phyloP scores from a whole-genome alignment of 2,888 invertebrate species.

The Metopia argyrocephala region DNA sequence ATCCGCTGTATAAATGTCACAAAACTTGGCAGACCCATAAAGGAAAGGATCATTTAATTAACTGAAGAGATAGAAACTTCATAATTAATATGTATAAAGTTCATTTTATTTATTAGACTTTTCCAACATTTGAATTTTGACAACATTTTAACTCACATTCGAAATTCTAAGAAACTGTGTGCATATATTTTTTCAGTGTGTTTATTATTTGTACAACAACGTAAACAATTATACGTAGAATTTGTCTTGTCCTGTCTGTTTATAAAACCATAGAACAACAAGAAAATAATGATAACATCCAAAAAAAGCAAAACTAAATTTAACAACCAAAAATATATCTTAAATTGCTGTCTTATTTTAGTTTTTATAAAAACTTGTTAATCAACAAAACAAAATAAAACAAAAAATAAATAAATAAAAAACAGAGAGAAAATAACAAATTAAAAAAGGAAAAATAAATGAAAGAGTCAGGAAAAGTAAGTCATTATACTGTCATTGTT shows the following conservation, averaged over 20 bases:
- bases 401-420: slow-evolving; percentile 4
- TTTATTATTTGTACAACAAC: slow-evolving; percentile 15
- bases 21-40: too few relatives aligned
- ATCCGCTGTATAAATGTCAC: too few relatives aligned
- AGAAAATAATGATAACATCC: not conserved
- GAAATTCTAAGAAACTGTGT: not conserved
- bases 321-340: slow-evolving; percentile 38
- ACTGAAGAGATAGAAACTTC: too few relatives aligned
- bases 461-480: slow-evolving; percentile 15
- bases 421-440: not conserved
- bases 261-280: slow-evolving; percentile 15
- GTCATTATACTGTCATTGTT: slow-evolving; percentile 55
- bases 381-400: not conserved
- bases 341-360: slow-evolving; percentile 28
- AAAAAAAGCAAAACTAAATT: slow-evolving; percentile 29
- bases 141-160: not conserved
- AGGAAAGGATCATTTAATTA: too few relatives aligned
- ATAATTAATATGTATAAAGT: too few relatives aligned
- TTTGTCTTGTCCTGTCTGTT: slow-evolving; percentile 17
- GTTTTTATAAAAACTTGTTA: slow-evolving; percentile 29
- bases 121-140: not conserved
- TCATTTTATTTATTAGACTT: too few relatives aligned
- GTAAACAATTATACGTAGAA: slow-evolving; percentile 19
- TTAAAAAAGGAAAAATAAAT: not conserved
- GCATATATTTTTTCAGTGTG: not conserved